Conservation (phyloP, 2,113 vertebrate species). For the Xerus inauris region DNA sequence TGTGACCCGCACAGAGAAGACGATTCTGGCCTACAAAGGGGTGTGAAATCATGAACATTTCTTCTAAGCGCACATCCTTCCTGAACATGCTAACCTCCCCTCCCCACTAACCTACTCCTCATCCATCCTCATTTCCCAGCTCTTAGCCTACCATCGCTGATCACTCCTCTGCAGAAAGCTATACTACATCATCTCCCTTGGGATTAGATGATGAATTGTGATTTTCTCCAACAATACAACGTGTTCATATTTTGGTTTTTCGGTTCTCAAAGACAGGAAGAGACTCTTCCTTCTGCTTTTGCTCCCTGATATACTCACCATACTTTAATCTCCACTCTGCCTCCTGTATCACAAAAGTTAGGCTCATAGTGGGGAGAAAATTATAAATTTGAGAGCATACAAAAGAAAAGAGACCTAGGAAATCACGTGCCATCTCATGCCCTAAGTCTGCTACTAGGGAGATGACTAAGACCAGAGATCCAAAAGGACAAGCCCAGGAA, state of each 20-base stretch:
- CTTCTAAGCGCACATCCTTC: neutral
- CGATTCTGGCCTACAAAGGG: neutral
- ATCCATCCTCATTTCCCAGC: neutral
- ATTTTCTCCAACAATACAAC: neutral
- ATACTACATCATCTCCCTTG: neutral
- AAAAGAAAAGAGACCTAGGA: neutral
- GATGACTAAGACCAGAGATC: neutral
- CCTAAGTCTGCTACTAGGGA: neutral
- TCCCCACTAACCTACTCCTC: neutral
- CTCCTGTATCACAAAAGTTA: neutral
- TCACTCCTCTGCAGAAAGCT: neutral
- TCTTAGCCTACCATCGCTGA: neutral
- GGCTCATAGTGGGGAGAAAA: neutral
- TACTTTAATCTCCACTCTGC: neutral
- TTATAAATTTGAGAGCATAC: neutral
- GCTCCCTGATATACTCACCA: neutral
- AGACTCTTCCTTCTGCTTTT: neutral
- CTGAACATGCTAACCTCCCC: neutral
- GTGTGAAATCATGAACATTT: neutral
- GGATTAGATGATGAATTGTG: neutral
- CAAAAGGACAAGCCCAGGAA: neutral
- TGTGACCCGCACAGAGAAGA: neutral
- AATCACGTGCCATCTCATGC: neutral
- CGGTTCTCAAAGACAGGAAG: neutral
- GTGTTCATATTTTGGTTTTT: neutral